Evolutionary conservation across 2,888 invertebrate genomes (phyloP), one percentile per base, ranked within the genome.

Genomic region (Cheilosia soror): DNA sequence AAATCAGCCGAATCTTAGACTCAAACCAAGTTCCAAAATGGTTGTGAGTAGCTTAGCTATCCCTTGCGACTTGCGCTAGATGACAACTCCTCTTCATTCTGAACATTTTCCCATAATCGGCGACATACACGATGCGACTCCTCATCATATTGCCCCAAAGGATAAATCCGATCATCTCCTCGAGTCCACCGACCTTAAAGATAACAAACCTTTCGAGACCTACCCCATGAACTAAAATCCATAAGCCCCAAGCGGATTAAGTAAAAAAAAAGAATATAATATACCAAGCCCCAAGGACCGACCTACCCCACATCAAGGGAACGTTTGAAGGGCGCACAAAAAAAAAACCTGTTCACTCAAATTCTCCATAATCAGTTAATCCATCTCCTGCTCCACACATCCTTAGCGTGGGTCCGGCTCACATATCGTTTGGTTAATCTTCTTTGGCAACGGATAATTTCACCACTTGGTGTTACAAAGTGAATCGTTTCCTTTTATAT

Each of bases 391-490:
- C 13, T 15, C 27, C 51, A 57, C 44, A 66, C 68, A 75, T 13
- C 40, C 47, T 9, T 29, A 9, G 15, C 53, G 44, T 62, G 29
- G 5, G 11, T n/a, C 37, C 15, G 47, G 9, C 49, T 51, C 73
- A 63, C 75, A 78, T 47, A 55, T 68, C 79, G 68, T 83, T 83
- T 68, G 51, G 73, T 78, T 79, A 75, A 84, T 79, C 79, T 79
- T 65, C 75, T 60, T 69, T 60, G 63, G 55, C 65, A 79, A 79
- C 75, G 73, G 79, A 84, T 84, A 84, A 84, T 79, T 84, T 84
- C 73, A 79, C 79, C 83, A 84, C 79, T 84, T 79, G 83, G 79
- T 84, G 83, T 75, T 79, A 75, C 83, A 83, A 83, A 83, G 73
- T 83, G 83, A 83, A 83, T 79, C 83, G 83, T 73, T 83, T 79